phyloP scores from a whole-genome alignment of 2,797 vertebrate species.

The Gadopsis bispinosus region DNA sequence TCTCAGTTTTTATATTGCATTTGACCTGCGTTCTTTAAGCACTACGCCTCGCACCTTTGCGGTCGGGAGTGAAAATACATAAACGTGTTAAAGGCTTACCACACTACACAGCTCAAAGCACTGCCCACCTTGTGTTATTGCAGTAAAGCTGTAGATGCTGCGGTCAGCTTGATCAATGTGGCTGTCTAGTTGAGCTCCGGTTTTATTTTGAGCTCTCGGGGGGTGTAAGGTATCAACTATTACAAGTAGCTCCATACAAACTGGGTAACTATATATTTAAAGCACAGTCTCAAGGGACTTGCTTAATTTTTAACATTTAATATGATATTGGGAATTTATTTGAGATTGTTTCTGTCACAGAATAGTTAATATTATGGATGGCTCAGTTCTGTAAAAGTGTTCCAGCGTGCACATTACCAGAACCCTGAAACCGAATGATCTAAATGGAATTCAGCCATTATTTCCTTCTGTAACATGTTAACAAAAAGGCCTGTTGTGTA shows the following conservation, averaged over 20 bases:
- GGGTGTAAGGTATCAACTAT: not conserved
- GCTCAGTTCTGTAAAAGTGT: too few relatives aligned
- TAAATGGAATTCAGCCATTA: not conserved
- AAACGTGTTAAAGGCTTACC: not conserved
- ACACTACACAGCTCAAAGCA: not conserved
- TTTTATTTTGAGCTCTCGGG: not conserved
- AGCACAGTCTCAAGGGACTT: not conserved
- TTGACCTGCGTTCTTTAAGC: not conserved
- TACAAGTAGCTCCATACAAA: constrained; percentile 7
- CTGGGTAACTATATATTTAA: not conserved
- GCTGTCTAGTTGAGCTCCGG: constrained; percentile 13
- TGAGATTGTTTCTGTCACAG: not conserved
- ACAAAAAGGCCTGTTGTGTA: too few relatives aligned
- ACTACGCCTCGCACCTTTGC: not conserved
- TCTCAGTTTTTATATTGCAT: not conserved
- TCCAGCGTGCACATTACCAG: too few relatives aligned
- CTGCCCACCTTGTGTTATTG: constrained; percentile 4
- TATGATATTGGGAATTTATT: not conserved
- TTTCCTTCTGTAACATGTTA: too few relatives aligned
- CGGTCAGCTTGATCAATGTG: constrained; percentile 9
- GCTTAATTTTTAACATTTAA: not conserved
- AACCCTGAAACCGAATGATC: too few relatives aligned
- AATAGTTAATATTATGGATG: too few relatives aligned
- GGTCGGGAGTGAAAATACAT: not conserved
- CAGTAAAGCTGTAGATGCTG: not conserved